Conservation (phyloP, 1,140 invertebrate species). For the Conus betulinus region DNA sequence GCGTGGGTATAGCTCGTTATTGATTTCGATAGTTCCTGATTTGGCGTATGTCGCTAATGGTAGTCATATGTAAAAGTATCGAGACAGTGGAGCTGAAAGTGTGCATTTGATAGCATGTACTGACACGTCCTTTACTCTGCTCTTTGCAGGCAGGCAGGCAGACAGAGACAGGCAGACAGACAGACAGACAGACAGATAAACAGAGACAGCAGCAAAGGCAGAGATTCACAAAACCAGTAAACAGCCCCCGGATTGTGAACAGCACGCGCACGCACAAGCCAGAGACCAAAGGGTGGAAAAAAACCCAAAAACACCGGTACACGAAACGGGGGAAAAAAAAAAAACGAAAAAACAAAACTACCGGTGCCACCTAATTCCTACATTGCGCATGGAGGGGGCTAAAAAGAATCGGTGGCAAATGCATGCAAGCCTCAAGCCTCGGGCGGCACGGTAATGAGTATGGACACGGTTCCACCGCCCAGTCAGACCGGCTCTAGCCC, state of each 20-base stretch:
- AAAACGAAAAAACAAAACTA: neutral
- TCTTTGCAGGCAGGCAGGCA: neutral
- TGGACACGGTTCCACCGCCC: neutral
- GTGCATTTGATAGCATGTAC: no score
- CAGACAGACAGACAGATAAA: neutral
- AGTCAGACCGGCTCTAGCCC: no score
- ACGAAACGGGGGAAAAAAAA: neutral
- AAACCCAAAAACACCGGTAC: neutral
- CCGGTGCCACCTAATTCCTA: neutral
- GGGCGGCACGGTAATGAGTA: neutral
- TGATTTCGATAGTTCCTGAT: no score
- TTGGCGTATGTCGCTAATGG: no score
- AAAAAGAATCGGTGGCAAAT: neutral
- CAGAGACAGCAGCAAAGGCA: no score
- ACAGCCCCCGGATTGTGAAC: no score
- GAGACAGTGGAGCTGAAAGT: no score
- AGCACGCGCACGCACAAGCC: no score
- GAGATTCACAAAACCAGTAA: no score
- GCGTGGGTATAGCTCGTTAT: no score
- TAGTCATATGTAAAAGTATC: no score
- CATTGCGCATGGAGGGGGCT: neutral
- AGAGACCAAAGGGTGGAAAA: neutral
- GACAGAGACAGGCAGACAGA: neutral
- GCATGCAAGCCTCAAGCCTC: neutral
- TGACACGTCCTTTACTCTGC: no score